phyloP scores from a whole-genome alignment of 2,888 invertebrate species.

The Dromius quadrimaculatus region DNA sequence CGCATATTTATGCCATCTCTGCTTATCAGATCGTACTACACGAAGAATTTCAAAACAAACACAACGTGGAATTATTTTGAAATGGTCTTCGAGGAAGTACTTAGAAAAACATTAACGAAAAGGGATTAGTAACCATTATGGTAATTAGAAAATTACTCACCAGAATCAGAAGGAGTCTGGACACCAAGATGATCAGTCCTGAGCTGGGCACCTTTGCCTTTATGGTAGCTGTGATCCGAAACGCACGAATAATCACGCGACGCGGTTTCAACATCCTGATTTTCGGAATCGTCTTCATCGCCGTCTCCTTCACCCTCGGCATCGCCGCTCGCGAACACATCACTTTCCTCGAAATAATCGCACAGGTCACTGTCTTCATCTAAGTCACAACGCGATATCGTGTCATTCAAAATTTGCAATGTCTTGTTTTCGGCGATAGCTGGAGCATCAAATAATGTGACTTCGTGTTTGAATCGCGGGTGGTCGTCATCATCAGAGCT shows the following conservation, averaged over 20 bases:
- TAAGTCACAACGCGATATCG: conserved; percentile 61
- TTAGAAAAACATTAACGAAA: conserved; percentile 18
- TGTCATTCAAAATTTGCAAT: conserved; percentile 60
- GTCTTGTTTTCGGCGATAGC: conserved; percentile 54
- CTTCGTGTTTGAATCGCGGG: conserved; percentile 48
- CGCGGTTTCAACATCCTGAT: conserved; percentile 62
- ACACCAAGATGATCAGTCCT: conserved; percentile 79
- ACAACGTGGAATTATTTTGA: conserved; percentile 10
- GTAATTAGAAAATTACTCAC: conserved; percentile 69
- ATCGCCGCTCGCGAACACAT: conserved; percentile 61
- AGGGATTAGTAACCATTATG: conserved; percentile 4
- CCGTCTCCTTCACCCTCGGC: conserved; percentile 56
- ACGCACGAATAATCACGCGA: conserved; percentile 61
- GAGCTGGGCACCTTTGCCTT: conserved; percentile 69
- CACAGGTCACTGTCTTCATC: conserved; percentile 62
- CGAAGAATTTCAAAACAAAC: conserved; percentile 1
- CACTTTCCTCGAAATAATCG: conserved; percentile 62
- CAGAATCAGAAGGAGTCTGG: conserved; percentile 92
- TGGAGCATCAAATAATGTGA: conserved; percentile 29
- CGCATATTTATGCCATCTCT: conserved; percentile 16
- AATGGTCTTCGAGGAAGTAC: conserved; percentile 19
- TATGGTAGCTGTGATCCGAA: conserved; percentile 79
- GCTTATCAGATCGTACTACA: conserved; percentile 18
- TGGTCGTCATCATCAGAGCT: conserved; percentile 64
- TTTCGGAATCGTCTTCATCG: conserved; percentile 58